Evolutionary conservation across 2,797 vertebrate genomes (phyloP).

Genomic region (Centropyge bicolor): DNA sequence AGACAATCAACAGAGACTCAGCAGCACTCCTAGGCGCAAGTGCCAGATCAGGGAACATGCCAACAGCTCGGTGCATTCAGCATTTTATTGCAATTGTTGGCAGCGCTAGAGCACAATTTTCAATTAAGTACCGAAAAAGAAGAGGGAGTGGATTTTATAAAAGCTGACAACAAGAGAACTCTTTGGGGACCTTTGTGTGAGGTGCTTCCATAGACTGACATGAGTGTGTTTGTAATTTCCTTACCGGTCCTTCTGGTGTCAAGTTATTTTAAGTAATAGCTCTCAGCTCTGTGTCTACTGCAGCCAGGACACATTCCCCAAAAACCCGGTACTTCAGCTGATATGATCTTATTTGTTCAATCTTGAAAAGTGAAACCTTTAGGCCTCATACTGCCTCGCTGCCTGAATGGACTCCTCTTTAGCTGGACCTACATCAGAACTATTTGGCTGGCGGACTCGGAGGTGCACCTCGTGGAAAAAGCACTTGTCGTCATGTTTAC

Average conservation of each 20-base stretch:
- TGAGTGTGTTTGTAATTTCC: conserved; percentile 73
- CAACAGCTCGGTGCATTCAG: conserved; percentile 70
- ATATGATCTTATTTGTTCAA: conserved; percentile 77
- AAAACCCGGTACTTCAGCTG: conserved; percentile 71
- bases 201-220: conserved; percentile 63
- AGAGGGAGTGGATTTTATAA: conserved; percentile 68
- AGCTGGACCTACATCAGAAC: conserved; percentile 53
- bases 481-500: conserved; percentile 75
- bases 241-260: conserved; percentile 63
- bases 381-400: conserved; percentile 45
- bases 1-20: conserved; percentile 74
- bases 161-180: conserved; percentile 75
- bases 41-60: conserved; percentile 65
- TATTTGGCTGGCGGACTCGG: conserved; percentile 45
- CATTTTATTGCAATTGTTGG: conserved; percentile 75
- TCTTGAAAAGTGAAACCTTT: conserved; percentile 69
- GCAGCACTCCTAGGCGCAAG: conserved; percentile 51
- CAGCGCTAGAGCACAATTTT: conserved; percentile 70
- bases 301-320: conserved; percentile 62
- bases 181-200: conserved; percentile 74
- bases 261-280: conserved; percentile 76
- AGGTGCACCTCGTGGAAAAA: conserved; percentile 61
- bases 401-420: conserved; percentile 43
- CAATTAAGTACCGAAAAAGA: conserved; percentile 65
- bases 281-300: conserved; percentile 56